phyloP scores from a whole-genome alignment of 2,888 invertebrate genomes.

The Theretra japonica region DNA sequence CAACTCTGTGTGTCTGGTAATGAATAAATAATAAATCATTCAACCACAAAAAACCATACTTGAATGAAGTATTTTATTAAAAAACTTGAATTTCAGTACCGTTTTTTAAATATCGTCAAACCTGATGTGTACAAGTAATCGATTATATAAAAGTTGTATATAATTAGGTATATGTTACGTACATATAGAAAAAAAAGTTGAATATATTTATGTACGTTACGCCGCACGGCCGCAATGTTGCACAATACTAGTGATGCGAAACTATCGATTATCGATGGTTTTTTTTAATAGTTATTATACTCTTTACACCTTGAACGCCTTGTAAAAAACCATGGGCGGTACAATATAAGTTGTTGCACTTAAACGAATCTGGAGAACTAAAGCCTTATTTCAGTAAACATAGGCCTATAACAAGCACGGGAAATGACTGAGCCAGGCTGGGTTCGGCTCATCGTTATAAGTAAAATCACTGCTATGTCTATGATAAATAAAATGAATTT shows the following conservation, averaged over 20 bases:
- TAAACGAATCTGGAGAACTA: too few relatives aligned
- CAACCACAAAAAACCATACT: too few relatives aligned
- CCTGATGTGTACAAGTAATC: not conserved
- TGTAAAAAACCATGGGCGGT: not conserved
- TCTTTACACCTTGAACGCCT: not conserved
- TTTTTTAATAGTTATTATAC: not conserved
- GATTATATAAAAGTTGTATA: slow-evolving; percentile 15
- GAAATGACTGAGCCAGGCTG: too few relatives aligned
- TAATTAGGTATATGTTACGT: slow-evolving; percentile 13
- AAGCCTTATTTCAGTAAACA: too few relatives aligned
- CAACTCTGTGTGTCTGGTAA: too few relatives aligned
- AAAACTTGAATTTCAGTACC: not conserved
- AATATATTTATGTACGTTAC: slow-evolving; percentile 28
- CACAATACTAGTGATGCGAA: slow-evolving; percentile 35
- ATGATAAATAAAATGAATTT: too few relatives aligned
- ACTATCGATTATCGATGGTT: not conserved
- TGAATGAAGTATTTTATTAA: not conserved
- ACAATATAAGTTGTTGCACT: too few relatives aligned
- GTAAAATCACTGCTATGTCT: too few relatives aligned
- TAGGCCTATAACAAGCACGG: too few relatives aligned
- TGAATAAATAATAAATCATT: too few relatives aligned
- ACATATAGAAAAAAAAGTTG: slow-evolving; percentile 22
- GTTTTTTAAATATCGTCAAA: not conserved
- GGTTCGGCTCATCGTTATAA: too few relatives aligned
- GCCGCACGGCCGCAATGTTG: slow-evolving; percentile 27